Evolutionary conservation across 2,888 invertebrate species (phyloP), one percentile per base, ranked within the genome.

Genomic region (Coelopa pilipes): DNA sequence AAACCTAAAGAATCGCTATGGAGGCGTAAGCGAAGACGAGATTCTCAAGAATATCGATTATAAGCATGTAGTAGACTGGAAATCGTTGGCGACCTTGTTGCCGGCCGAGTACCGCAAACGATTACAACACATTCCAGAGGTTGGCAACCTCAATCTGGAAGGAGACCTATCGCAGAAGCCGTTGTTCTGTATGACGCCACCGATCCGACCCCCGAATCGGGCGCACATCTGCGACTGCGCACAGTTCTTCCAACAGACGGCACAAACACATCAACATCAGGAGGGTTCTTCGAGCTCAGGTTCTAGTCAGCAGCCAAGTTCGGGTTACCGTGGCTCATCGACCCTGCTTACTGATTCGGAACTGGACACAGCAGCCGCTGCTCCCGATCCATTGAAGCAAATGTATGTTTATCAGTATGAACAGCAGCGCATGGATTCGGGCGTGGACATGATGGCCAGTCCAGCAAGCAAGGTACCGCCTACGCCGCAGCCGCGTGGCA

Each of bases 1-100:
- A n/a, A 66, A 60, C 45, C 75, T 81, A 2, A 45, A 73, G 15
- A 75, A 75, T 13, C 75, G 79, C 7, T 83, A 83, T 76, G 83
- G 84, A 71, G 84, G 80, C 46, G 79, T 78, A 66, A 82, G 78
- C 69, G 96, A 96, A 83, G 90, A 95, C 69, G 96, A 96, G 87
- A 90, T 92, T 76, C 87, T 96, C 55, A 92, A 93, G 83, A 93
- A 93, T 83, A 92, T 93, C 86, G 94, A 95, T 71, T 92, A 95
- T 77, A 90, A 92, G 59, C 96, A 97, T 84, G 93, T 98, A 11
- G 92, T 93, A 84, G 98, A 98, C 87, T 98, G 97, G 97, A 95
- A 96, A 82, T 97, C 96, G 0, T 89, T 98, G 70, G 95, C 94
- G 4, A 93, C 97, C 79, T 89, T 98, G 67, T 88, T 98, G 77